Evolutionary conservation across 2,888 invertebrate genomes (phyloP), one percentile per base, ranked within the genome.

Genomic region (Dioctria linearis): DNA sequence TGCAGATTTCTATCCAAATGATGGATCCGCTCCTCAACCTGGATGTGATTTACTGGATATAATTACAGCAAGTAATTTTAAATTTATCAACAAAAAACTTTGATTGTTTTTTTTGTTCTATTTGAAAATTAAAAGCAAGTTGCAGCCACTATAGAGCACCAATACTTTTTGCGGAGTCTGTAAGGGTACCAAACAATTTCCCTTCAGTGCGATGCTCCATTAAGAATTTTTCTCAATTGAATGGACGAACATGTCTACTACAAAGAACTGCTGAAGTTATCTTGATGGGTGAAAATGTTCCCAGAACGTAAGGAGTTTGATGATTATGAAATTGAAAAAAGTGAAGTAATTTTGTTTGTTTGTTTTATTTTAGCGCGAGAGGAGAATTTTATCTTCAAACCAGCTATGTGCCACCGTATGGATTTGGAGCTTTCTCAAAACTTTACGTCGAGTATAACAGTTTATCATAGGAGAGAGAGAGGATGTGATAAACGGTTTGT

Each of bases 121-220:
- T 25, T 25, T 25, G 25, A 25, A 8, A n/a, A 61, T 57, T 39
- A 66, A 43, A 25, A 84, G 83, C 82, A 65, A 85, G 87, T 76
- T 89, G 89, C 82, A 89, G 89, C 81, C 89, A 89, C 81, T 86
- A 86, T 78, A 85, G 88, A 3, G 89, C 89, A 0, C 86, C 87
- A 3, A 65, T 85, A 49, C 85, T 87, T 6, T 89, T 86, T 81
- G 88, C 88, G 0, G 89, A 89, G 66, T 86, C 89, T 1, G 86
- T 89, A 79, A 84, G 85, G 0, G 8, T 86, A 80, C 86, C 87
- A 2, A 83, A 81, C n/a, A 87, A 84, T 57, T 89, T 88, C 81
- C 86, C 87, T 0, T 83, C 86, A 0, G 82, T 86, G n/a, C 84
- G 86, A 1, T 89, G 89, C 81, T 80, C 85, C 0, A 80, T 86